Evolutionary conservation across 1,140 invertebrate genomes (phyloP), one percentile per base, ranked within the genome.

Genomic region (Hypsibius dujardini): DNA sequence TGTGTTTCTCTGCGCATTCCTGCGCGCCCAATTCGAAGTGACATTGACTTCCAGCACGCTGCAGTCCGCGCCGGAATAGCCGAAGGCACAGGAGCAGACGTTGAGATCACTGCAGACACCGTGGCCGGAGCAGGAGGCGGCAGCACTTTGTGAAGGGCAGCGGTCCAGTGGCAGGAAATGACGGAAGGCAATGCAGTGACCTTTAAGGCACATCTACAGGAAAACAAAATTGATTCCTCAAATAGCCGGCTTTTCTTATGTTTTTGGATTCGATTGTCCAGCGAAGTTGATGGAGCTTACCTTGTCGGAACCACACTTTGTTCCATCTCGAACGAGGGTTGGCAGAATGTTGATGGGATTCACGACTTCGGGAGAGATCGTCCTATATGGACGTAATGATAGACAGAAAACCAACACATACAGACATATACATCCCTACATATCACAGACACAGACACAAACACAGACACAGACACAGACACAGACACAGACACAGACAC

Each of bases 141-240:
- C 50, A 7, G 50, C 7, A 56, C 7, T 7, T 7, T 56, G n/a
- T 7, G 50, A 56, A 56, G 50, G 50, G 50, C 50, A 56, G n/a
- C n/a, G 7, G 50, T 7, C 7, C n/a, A 7, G 7, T n/a, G 50
- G 50, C 7, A 56, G 50, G 50, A 56, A n/a, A n/a, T 56, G 50
- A 7, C n/a, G 7, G 7, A 42, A 67, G 45, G 7, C 3, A 12
- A 67, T 42, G 45, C 62, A 67, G 7, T 67, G 7, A 67, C 42
- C 42, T 67, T 42, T 7, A 67, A 67, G 62, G 62, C 62, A 67
- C 3, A 67, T 42, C 62, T 67, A 42, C 42, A 67, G n/a, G 50
- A 56, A n/a, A n/a, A 56, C 7, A n/a, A 56, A 56, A n/a, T 56
- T 7, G n/a, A 56, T n/a, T n/a, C n/a, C n/a, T n/a, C n/a, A n/a